These are phyloP conservation scores for Drosophila austrosaltans DNA, from an alignment of 2,888 invertebrate genomes.

Conservation along the genomic window DNA sequence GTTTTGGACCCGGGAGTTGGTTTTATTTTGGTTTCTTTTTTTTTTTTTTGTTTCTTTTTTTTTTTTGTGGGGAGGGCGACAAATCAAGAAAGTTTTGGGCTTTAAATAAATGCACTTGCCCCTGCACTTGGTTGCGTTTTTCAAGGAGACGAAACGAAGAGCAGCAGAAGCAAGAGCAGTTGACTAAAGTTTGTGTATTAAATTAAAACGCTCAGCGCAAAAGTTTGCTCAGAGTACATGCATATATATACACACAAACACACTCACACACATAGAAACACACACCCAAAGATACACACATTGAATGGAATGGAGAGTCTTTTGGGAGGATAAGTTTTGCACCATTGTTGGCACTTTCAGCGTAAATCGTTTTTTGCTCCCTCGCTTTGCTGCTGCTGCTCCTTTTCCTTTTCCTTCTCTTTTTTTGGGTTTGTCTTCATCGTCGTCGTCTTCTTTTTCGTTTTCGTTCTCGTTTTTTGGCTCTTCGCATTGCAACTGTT, in stretches of 20 bases:
- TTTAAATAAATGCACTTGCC: slow-evolving; percentile 74
- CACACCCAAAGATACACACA: slow-evolving; percentile 29
- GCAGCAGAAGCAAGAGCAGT: neutral
- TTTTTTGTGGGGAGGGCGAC: slow-evolving; percentile 44
- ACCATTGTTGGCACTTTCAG: slow-evolving; percentile 68
- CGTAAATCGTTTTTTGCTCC: slow-evolving; percentile 69
- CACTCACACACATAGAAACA: slow-evolving; percentile 12
- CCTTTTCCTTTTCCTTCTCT: neutral
- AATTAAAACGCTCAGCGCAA: slow-evolving; percentile 73
- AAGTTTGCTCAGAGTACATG: slow-evolving; percentile 50
- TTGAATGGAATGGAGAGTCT: slow-evolving; percentile 11
- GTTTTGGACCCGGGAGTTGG: neutral
- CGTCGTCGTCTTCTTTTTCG: slow-evolving; percentile 31
- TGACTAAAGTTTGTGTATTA: slow-evolving; percentile 74
- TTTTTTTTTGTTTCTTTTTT: slow-evolving; percentile 17
- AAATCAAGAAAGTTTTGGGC: slow-evolving; percentile 71
- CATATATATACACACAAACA: slow-evolving; percentile 10
- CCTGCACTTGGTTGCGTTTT: slow-evolving; percentile 53
- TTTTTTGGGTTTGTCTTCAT: slow-evolving; percentile 23
- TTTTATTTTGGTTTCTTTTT: neutral
- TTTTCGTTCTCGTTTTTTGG: slow-evolving; percentile 4
- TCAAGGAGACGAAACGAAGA: slow-evolving; percentile 22
- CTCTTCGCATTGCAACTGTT: slow-evolving; percentile 69
- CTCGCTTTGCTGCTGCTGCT: neutral
- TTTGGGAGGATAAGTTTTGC: slow-evolving; percentile 52